These are phyloP conservation scores for Abrostola tripartita DNA, from an alignment of 2,888 invertebrate genomes.

Conservation along the genomic window DNA sequence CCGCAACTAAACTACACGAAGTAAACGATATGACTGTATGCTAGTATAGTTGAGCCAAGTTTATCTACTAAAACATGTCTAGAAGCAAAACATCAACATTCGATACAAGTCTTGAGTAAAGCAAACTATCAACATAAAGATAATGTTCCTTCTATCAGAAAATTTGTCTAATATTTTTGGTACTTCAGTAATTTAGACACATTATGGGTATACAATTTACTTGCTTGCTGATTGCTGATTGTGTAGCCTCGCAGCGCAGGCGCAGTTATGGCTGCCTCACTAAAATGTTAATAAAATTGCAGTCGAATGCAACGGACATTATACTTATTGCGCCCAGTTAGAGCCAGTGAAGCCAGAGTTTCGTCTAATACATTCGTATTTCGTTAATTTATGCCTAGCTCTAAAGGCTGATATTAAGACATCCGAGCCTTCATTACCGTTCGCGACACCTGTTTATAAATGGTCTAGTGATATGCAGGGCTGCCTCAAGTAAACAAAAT, in stretches of 20 bases:
- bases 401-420: slow-evolving; percentile 75
- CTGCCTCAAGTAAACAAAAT: slow-evolving; percentile 39
- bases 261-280: slow-evolving; percentile 63
- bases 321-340: slow-evolving; percentile 70
- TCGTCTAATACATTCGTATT: slow-evolving; percentile 71
- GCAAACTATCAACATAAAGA: slow-evolving; percentile 44
- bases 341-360: slow-evolving; percentile 63
- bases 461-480: slow-evolving; percentile 51
- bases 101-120: slow-evolving; percentile 12
- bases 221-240: slow-evolving; percentile 69
- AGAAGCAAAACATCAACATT: slow-evolving; percentile 20
- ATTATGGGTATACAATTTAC: slow-evolving; percentile 68
- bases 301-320: slow-evolving; percentile 68
- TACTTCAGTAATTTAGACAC: slow-evolving; percentile 58
- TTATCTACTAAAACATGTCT: slow-evolving; percentile 32
- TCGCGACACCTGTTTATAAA: slow-evolving; percentile 65
- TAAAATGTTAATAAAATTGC: slow-evolving; percentile 81
- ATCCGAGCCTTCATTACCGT: slow-evolving; percentile 68
- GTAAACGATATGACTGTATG: slow-evolving; percentile 42
- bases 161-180: slow-evolving; percentile 42
- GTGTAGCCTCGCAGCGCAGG: slow-evolving; percentile 64
- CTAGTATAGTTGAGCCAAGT: slow-evolving; percentile 22
- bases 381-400: slow-evolving; percentile 71
- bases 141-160: slow-evolving; percentile 35
- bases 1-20: slow-evolving; percentile 31